Conservation (phyloP, 2,888 invertebrate species). For the Acrocera orbiculus region DNA sequence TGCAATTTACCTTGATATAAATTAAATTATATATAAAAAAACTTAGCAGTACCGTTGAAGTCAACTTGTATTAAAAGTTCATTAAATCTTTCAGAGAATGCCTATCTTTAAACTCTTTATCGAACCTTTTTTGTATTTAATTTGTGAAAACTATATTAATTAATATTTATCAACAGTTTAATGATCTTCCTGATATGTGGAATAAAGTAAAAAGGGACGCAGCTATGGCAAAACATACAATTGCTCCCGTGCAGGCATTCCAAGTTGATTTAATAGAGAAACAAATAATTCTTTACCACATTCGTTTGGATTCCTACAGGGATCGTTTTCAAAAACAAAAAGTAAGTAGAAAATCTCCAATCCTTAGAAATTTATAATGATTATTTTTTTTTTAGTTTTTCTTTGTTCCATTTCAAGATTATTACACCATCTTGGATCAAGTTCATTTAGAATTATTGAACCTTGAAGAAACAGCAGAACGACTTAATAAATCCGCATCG, state of each 20-base stretch:
- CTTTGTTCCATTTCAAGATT: constrained; percentile 44
- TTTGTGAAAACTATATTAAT: too few relatives aligned
- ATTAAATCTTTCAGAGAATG: too few relatives aligned
- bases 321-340: constrained; percentile 46
- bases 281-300: constrained; percentile 62
- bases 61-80: too few relatives aligned
- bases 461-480: constrained; percentile 50
- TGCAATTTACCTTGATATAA: too few relatives aligned
- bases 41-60: too few relatives aligned
- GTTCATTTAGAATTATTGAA: constrained; percentile 43
- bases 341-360: constrained; percentile 10
- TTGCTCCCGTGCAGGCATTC: constrained; percentile 72
- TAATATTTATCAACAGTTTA: too few relatives aligned
- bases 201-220: constrained; percentile 66
- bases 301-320: constrained; percentile 56
- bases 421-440: constrained; percentile 52
- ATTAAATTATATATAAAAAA: too few relatives aligned
- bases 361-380: neutral
- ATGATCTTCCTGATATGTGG: constrained; percentile 80
- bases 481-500: constrained; percentile 52
- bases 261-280: constrained; percentile 77
- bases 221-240: constrained; percentile 64
- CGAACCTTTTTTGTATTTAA: too few relatives aligned
- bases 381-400: constrained; percentile 34
- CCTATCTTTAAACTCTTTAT: too few relatives aligned